These are phyloP conservation scores for Rutilus rutilus DNA, from an alignment of 2,113 vertebrate species.

Conservation along the genomic window DNA sequence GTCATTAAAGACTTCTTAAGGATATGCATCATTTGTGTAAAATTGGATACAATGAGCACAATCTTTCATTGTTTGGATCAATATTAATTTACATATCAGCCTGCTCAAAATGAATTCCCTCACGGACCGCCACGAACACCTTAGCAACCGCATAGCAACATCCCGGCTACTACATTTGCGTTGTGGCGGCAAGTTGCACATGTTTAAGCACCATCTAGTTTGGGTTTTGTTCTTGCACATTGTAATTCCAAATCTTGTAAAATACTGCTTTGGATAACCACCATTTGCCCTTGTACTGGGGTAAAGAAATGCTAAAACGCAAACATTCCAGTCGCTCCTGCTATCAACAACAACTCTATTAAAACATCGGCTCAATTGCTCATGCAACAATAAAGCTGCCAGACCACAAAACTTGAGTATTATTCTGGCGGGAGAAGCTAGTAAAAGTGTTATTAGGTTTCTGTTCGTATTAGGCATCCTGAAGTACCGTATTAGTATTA, in stretches of 20 bases:
- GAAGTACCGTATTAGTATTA: not conserved
- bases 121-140: not conserved
- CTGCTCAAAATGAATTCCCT: not conserved
- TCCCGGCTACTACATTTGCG: not conserved
- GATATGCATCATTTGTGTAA: too few species aligned
- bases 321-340: slow-evolving; percentile 14
- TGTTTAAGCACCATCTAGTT: not conserved
- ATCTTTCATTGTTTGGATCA: too few species aligned
- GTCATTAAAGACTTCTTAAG: not conserved
- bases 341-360: slow-evolving; percentile 27
- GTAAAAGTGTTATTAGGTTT: slow-evolving; percentile 3
- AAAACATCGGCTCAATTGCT: slow-evolving; percentile 32
- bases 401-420: not conserved
- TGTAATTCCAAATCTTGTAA: slow-evolving; percentile 18
- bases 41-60: too few species aligned
- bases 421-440: not conserved
- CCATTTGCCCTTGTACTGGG: not conserved
- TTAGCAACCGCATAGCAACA: not conserved
- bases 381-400: slow-evolving; percentile 25
- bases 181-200: not conserved
- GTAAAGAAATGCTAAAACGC: slow-evolving; percentile 2
- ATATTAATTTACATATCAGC: too few species aligned
- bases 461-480: not conserved
- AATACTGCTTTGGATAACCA: slow-evolving; percentile 5
- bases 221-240: slow-evolving; percentile 14